Evolutionary conservation across 2,113 vertebrate genomes (phyloP), one percentile per base, ranked within the genome.

Genomic region (Silurus glanis): DNA sequence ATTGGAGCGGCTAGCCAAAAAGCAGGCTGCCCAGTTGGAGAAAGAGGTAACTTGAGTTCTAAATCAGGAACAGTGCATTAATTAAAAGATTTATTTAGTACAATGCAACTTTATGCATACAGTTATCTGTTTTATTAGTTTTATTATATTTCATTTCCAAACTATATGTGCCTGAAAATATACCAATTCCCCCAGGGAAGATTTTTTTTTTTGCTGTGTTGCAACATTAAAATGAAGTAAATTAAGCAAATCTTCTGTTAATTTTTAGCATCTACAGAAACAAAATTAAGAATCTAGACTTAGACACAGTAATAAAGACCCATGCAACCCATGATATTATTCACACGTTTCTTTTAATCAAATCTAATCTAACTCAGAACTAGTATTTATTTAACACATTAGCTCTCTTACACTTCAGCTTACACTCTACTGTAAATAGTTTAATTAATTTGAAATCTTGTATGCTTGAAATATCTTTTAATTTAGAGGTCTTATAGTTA

Each of bases 1-100:
- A 94, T 96, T 99, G 94, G 98, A 99, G 96, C 97, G 99, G 93
- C 96, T 99, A 94, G 97, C 97, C 87, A 99, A 99, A 94, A 97
- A 98, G 93, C 98, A 99, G 81, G 93, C 96, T 83, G 95, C 95
- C 94, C 95, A 97, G 91, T 95, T 96, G 74, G 98, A 99, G 91
- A 99, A 99, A 92, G 98, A 99, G 97, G 98, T 99, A 94, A 93
- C 23, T 4, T 90, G 47, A 56, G 28, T 67, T 12, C 13, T 83
- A 17, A n/a, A 75, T 88, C 82, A 45, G 64, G 75, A 85, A 45
- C 37, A 64, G 16, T n/a, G 37, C 23, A 53, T 75, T 51, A 4
- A 51, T 74, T 23, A 74, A 74, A 74, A 25, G 19, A 6, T 74
- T 25, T 66, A 0, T 45, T 21, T 21, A 21, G 9, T 5, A 23